Evolutionary conservation across 2,797 vertebrate species (phyloP).

Genomic region (Cuniculus paca): DNA sequence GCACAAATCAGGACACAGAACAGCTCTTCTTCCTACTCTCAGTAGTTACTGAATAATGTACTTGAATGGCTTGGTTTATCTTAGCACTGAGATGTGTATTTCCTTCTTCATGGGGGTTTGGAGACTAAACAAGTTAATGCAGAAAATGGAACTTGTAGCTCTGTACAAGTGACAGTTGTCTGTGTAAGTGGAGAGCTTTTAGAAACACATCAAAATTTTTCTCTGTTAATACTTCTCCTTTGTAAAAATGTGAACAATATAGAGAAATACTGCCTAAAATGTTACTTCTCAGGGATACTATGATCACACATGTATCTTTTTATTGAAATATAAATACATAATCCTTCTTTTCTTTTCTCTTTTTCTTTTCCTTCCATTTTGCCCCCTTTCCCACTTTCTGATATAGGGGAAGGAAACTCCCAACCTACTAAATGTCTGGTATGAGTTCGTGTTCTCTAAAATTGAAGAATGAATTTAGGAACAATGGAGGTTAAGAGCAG

Average conservation of each 20-base stretch:
- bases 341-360: background rate
- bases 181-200: background rate
- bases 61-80: background rate
- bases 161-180: background rate
- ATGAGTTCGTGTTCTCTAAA: no score
- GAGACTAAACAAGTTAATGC: background rate
- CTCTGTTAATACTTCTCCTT: constrained; percentile 1
- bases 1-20: background rate
- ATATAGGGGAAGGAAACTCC: no score
- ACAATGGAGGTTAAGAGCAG: no score
- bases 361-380: background rate
- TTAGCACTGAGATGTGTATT: background rate
- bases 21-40: background rate
- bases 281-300: background rate
- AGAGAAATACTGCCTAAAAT: background rate
- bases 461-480: no score
- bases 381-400: background rate
- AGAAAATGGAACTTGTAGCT: background rate
- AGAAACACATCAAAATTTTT: background rate
- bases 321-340: background rate
- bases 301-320: background rate
- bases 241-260: constrained; percentile 16
- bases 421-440: no score
- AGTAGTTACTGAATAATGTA: background rate
- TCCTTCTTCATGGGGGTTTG: background rate